Evolutionary conservation across 2,113 vertebrate genomes (phyloP).

Genomic region (Lagopus leucura): DNA sequence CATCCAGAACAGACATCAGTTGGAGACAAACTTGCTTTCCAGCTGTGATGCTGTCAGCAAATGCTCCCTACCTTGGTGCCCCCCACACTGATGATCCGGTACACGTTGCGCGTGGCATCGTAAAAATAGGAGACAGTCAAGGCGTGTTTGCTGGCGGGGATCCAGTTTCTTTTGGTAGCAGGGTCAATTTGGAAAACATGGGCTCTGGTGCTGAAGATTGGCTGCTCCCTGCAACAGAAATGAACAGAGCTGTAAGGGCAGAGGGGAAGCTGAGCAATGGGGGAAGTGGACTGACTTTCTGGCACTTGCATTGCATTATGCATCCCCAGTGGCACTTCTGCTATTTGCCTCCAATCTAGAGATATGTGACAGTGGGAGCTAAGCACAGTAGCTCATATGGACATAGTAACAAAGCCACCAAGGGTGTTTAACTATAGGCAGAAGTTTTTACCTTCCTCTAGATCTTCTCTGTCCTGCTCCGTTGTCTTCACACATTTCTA

Average conservation of each 20-base stretch:
- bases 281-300: fast-evolving
- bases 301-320: not conserved
- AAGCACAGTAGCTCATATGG: not conserved
- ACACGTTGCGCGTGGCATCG: conserved; percentile 90
- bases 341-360: not conserved
- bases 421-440: not conserved
- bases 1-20: not conserved
- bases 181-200: conserved; percentile 99
- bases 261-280: not conserved
- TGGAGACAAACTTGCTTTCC: not conserved
- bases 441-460: not conserved
- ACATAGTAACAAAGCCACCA: not conserved
- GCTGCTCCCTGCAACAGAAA: conserved; percentile 88
- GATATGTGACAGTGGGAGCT: not conserved
- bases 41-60: fast-evolving
- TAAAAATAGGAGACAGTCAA: conserved; percentile 96
- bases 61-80: conserved; percentile 88
- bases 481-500: not conserved
- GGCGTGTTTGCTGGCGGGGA: conserved; percentile 95
- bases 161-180: conserved; percentile 94
- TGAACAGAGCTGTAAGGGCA: not conserved
- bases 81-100: conserved; percentile 97
- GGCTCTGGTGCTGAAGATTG: conserved; percentile 93
- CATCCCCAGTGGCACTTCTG: not conserved
- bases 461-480: not conserved